phyloP scores from a whole-genome alignment of 1,140 invertebrate species.

The Drosophila malerkotliana region DNA sequence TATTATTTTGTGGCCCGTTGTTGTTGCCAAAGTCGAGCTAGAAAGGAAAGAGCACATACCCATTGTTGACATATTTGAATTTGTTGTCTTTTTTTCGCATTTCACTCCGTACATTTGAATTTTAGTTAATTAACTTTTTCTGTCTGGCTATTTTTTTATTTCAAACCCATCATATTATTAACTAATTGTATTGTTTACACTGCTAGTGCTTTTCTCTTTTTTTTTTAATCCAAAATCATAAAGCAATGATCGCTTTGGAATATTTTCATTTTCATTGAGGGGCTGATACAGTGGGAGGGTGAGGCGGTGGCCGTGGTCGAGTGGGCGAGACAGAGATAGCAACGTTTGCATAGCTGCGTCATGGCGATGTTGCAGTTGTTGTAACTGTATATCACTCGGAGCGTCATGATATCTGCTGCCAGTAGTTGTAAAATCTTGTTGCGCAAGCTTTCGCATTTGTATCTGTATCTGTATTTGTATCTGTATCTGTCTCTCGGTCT shows the following conservation, averaged over 20 bases:
- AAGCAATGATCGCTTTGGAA: conserved; percentile 23
- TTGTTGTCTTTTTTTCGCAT: conserved; percentile 24
- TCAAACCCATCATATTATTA: neutral
- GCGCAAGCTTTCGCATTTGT: conserved; percentile 57
- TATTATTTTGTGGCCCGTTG: conserved; percentile 11
- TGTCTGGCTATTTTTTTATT: conserved; percentile 45
- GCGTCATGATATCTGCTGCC: conserved; percentile 54
- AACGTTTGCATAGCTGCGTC: conserved; percentile 51
- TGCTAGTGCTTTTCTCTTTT: conserved; percentile 17
- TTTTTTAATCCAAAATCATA: conserved; percentile 23
- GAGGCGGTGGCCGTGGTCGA: conserved; percentile 3
- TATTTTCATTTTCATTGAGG: conserved; percentile 51
- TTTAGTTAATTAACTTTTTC: conserved; percentile 72
- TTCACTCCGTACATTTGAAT: conserved; percentile 68
- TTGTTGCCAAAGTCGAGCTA: conserved; percentile 45
- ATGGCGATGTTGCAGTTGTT: conserved; percentile 48
- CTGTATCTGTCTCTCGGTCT: neutral
- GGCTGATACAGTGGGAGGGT: neutral
- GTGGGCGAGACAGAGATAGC: conserved; percentile 19
- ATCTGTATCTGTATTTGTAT: conserved; percentile 27
- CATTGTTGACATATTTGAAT: conserved; percentile 61
- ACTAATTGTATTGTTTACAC: conserved; percentile 10
- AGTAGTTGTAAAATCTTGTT: conserved; percentile 63
- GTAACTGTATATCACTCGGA: conserved; percentile 54
- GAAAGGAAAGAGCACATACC: conserved; percentile 45